phyloP scores from a whole-genome alignment of 2,888 invertebrate species.

The Hirtodrosophila alboralis region DNA sequence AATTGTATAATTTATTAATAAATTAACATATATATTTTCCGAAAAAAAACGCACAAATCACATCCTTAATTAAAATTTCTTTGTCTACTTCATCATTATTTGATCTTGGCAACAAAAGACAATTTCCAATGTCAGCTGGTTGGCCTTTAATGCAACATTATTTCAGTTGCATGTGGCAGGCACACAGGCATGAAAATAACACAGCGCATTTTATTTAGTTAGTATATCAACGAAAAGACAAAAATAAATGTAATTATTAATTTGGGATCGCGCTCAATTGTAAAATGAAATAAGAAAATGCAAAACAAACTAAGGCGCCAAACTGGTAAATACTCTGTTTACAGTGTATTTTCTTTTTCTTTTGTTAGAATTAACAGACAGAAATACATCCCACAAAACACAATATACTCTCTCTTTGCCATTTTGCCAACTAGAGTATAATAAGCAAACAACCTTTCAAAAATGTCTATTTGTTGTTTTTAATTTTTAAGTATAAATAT shows the following conservation, averaged over 20 bases:
- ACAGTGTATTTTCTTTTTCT: too few species aligned
- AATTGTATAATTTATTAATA: background rate
- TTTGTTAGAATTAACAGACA: too few species aligned
- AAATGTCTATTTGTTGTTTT: slow-evolving; percentile 22
- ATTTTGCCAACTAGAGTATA: too few species aligned
- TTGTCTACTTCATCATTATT: slow-evolving; percentile 7
- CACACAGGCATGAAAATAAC: slow-evolving; percentile 12
- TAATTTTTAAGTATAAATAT: slow-evolving; percentile 40
- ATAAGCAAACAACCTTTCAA: slow-evolving; percentile 6
- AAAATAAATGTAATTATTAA: slow-evolving; percentile 51
- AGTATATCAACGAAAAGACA: slow-evolving; percentile 10
- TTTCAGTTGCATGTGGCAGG: background rate
- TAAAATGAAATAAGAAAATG: slow-evolving; percentile 39
- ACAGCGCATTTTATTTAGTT: slow-evolving; percentile 29
- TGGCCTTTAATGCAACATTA: slow-evolving; percentile 3
- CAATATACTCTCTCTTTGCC: too few species aligned
- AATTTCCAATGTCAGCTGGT: slow-evolving; percentile 11
- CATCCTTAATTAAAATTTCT: slow-evolving; percentile 7
- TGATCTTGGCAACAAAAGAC: slow-evolving; percentile 10
- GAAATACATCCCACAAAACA: slow-evolving; percentile 1
- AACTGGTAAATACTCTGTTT: too few species aligned
- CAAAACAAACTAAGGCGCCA: slow-evolving; percentile 6
- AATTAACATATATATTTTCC: background rate
- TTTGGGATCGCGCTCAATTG: slow-evolving; percentile 45
- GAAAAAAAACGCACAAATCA: slow-evolving; percentile 19